These are phyloP conservation scores for Artibeus jamaicensis DNA, from an alignment of 2,797 vertebrate species.

Conservation along the genomic window DNA sequence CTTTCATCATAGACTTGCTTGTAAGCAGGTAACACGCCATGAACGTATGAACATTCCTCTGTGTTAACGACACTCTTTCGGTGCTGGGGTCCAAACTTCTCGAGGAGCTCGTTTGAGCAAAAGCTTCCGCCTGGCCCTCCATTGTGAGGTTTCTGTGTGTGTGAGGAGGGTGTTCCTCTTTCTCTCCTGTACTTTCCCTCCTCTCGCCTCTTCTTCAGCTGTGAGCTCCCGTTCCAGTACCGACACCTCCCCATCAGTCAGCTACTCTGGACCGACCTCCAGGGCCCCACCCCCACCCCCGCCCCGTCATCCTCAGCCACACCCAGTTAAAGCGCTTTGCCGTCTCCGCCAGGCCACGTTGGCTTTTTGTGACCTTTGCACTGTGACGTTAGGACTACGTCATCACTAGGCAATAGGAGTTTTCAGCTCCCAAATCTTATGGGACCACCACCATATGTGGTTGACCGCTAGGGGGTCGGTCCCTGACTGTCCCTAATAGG, in stretches of 20 bases:
- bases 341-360: background rate
- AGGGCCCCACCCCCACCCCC: background rate
- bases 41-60: background rate
- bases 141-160: background rate
- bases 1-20: too few relatives aligned
- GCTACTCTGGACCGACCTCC: background rate
- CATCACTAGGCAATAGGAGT: background rate
- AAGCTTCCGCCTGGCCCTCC: background rate
- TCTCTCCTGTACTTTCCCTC: background rate
- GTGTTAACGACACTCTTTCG: background rate
- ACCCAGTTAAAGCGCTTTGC: background rate
- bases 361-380: background rate
- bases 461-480: too few relatives aligned
- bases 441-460: background rate
- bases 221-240: background rate
- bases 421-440: background rate
- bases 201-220: background rate
- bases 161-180: background rate
- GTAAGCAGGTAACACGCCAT: background rate
- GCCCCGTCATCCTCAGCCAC: background rate
- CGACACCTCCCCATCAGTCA: background rate
- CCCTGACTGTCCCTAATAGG: too few relatives aligned
- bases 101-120: background rate
- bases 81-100: background rate
- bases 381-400: rapidly evolving